A percentile compares a stretch with the other conserved stretches of the same genome.
Evolutionary conservation across 2,888 invertebrate genomes (phyloP).

Genomic region (Scaeva pyrastri): DNA sequence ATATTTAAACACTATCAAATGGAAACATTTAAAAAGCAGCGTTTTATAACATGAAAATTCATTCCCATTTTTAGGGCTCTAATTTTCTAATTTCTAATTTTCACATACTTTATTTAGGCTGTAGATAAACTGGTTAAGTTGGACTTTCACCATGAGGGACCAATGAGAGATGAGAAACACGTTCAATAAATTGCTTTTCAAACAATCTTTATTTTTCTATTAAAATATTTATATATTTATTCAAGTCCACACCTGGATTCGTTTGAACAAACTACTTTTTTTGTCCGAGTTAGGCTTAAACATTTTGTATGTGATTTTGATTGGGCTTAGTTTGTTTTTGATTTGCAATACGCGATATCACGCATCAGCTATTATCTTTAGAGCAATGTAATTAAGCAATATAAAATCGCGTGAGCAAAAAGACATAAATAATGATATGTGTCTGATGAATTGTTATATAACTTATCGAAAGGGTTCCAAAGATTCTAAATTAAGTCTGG

Average conservation of each 20-base stretch:
- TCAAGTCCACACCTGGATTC: not conserved
- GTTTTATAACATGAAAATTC: no score
- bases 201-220: no score
- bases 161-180: no score
- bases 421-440: constrained; percentile 7
- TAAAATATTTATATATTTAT: no score
- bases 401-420: constrained; percentile 39
- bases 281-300: not conserved
- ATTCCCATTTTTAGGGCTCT: no score
- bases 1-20: no score
- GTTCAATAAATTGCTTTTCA: no score
- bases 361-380: not conserved
- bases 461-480: constrained; percentile 22
- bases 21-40: no score
- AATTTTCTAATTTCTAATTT: no score
- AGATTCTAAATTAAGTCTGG: not conserved
- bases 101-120: no score
- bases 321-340: not conserved
- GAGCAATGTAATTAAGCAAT: constrained; percentile 41
- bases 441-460: not conserved
- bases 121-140: no score
- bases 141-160: no score
- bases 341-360: not conserved
- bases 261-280: not conserved
- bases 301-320: constrained; percentile 1